Base-by-base conservation (phyloP, 1,140 invertebrate genomes). In the Vollenhovia emeryi region DNA sequence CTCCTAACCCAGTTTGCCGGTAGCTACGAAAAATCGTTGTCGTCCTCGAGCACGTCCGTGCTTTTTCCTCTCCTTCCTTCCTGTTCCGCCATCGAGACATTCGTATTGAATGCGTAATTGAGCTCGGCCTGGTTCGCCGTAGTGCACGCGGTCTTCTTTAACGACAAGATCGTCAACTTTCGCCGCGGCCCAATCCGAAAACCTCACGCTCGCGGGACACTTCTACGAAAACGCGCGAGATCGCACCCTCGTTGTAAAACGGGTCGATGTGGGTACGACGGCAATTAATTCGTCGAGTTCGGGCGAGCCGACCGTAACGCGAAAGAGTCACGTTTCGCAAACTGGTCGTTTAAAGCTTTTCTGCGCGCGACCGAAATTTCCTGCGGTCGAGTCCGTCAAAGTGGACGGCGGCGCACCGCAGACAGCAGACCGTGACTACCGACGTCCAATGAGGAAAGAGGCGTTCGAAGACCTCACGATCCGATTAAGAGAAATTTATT, bases 1-100 rank as follows among this genome's bases (percentile, higher is more conserved):
- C 89, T 69, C 66, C 48, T 90, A 87, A 89, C 89, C 86, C 86
- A 90, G 71, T 89, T 64, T 89, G 64, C 85, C 50, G 36, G 36
- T 27, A 80, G 55, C 73, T 76, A 89, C 86, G 89, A 90, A 90
- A 90, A 90, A 89, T 87, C 62, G 69, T 80, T 33, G 40, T 45
- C 60, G 27, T 69, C 52, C 73, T 50, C 4, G 24, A 83, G 11
- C 57, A 8, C 66, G 40, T 24, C 73, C 55, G 40, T n/a, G n/a
- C 84, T 68, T 90, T 90, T 89, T 85, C 59, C 43, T 60, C n/a
- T 79, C 11, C 43, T 45, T 50, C 27, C 50, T 57, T 18, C 36
- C 43, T 40, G 27, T 68, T 76, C 40, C 57, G 52, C 40, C 52
- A 18, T 43, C 48, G 27, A 30, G 15, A 57, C 11, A 9, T 21